Percentiles rank a stretch among this genome's conserved stretches.
Evolutionary conservation across 1,140 invertebrate species (phyloP).

Genomic region (Bombus superbus): DNA sequence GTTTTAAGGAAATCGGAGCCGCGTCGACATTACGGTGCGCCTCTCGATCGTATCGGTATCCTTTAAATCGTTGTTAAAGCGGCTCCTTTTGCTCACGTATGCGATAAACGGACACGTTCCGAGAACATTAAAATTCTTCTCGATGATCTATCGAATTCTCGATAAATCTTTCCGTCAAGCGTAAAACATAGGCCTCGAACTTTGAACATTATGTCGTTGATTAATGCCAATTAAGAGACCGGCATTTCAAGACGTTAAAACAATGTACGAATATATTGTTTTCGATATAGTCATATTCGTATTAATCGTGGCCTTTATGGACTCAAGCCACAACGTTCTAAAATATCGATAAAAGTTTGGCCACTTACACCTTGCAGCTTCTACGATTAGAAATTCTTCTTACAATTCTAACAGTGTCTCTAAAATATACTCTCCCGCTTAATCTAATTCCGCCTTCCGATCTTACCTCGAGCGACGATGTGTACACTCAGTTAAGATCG

Average conservation of each 20-base stretch:
- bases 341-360: too few relatives aligned
- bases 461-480: too few relatives aligned
- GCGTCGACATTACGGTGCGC: background rate
- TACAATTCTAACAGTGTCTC: too few relatives aligned
- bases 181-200: background rate
- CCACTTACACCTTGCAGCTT: too few relatives aligned
- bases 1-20: conserved; percentile 1
- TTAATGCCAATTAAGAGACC: background rate
- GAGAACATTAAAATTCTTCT: background rate
- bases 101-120: background rate
- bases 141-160: background rate
- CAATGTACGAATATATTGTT: too few relatives aligned
- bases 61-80: background rate
- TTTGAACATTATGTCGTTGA: background rate
- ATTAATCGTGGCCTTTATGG: too few relatives aligned
- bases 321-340: too few relatives aligned
- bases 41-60: background rate
- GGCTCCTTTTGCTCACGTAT: background rate
- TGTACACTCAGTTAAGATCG: too few relatives aligned
- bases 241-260: background rate
- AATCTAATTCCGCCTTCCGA: too few relatives aligned
- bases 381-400: too few relatives aligned
- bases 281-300: too few relatives aligned
- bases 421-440: too few relatives aligned
- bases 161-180: background rate